Conservation (phyloP, 2,888 invertebrate species). For the Rhingia rostrata region DNA sequence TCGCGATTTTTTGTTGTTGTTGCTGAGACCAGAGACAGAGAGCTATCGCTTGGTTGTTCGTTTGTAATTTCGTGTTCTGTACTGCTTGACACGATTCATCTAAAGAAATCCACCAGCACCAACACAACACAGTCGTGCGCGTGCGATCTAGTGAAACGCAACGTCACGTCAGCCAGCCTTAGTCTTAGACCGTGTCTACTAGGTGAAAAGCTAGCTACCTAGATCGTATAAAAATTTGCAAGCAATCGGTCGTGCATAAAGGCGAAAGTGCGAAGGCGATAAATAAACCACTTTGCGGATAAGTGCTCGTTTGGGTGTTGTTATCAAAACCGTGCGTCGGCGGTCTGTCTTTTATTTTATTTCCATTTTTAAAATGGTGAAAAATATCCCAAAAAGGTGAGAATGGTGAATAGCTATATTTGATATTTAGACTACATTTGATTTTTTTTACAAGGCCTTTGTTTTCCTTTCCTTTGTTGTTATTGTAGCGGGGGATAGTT, state of each 20-base stretch:
- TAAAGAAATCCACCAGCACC: not conserved
- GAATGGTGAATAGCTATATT: slow-evolving; percentile 42
- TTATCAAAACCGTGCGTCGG: slow-evolving; percentile 4
- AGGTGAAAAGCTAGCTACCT: not conserved
- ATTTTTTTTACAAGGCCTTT: slow-evolving; percentile 18
- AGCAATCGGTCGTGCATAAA: slow-evolving; percentile 11
- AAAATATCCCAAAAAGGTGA: slow-evolving; percentile 43
- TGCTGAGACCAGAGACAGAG: slow-evolving; percentile 18
- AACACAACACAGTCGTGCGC: slow-evolving; percentile 47
- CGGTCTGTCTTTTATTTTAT: not conserved
- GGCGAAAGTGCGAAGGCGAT: slow-evolving; percentile 15
- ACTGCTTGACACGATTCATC: slow-evolving; percentile 58
- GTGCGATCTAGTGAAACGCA: slow-evolving; percentile 49
- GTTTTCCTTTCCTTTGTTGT: slow-evolving; percentile 45
- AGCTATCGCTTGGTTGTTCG: slow-evolving; percentile 15
- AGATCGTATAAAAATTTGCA: slow-evolving; percentile 15
- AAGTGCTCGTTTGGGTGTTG: slow-evolving; percentile 23
- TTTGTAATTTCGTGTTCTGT: slow-evolving; percentile 20
- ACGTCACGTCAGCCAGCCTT: slow-evolving; percentile 24
- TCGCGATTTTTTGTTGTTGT: not conserved
- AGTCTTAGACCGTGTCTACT: not conserved
- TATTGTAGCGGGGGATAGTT: slow-evolving; percentile 19
- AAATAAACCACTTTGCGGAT: slow-evolving; percentile 22
- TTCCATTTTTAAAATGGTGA: slow-evolving; percentile 4
- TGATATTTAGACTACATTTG: slow-evolving; percentile 20